Evolutionary conservation across 2,797 vertebrate species (phyloP).

Genomic region (Strix occidentalis): DNA sequence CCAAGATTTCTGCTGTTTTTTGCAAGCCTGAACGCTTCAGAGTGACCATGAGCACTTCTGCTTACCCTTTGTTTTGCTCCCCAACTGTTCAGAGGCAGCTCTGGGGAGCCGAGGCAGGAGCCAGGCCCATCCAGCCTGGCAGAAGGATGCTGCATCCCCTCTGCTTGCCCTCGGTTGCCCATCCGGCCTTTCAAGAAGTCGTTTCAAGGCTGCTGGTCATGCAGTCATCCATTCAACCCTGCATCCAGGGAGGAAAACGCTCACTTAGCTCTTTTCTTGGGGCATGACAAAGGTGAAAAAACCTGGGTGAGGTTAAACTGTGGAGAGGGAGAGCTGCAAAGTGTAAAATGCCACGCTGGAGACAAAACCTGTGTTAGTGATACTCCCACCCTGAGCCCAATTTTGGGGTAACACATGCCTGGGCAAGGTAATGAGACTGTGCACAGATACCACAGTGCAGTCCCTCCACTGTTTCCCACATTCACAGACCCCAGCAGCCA

Average conservation of each 20-base stretch:
- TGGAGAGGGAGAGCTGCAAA: neutral
- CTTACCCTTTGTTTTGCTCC: neutral
- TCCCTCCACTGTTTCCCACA: neutral
- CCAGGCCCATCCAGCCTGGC: neutral
- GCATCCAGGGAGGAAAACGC: neutral
- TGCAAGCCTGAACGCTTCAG: neutral
- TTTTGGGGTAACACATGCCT: neutral
- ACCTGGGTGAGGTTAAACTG: neutral
- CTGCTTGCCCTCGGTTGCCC: neutral
- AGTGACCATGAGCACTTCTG: neutral
- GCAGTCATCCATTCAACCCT: neutral
- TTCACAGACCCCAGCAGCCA: neutral
- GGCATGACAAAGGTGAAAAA: neutral
- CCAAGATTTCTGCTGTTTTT: neutral
- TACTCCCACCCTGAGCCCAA: accelerated
- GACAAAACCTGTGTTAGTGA: neutral
- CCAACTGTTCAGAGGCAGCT: neutral
- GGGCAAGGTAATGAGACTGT: neutral
- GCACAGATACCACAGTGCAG: neutral
- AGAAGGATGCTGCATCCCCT: neutral
- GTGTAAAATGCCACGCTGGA: accelerated
- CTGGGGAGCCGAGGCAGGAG: neutral
- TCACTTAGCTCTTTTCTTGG: neutral
- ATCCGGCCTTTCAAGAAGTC: neutral
- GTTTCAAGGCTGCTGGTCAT: neutral